Evolutionary conservation across 1,140 invertebrate species (phyloP).

Genomic region (Bombus pyrosoma): DNA sequence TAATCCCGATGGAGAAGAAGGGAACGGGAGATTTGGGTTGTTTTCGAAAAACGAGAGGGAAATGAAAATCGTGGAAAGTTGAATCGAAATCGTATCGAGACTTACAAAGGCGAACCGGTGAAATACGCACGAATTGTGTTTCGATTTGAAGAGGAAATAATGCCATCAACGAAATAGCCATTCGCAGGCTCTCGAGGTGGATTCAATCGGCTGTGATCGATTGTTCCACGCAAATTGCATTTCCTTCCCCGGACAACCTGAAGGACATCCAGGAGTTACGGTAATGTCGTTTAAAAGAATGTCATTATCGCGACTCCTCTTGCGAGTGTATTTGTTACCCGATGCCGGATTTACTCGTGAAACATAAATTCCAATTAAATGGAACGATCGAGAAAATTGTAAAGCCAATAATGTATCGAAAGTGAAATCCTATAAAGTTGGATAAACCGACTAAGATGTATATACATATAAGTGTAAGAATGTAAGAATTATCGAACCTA

Average conservation of each 20-base stretch:
- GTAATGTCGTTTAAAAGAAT: slow-evolving; percentile 41
- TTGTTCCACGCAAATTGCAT: slow-evolving; percentile 54
- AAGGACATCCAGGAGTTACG: slow-evolving; percentile 24
- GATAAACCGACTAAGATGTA: not conserved
- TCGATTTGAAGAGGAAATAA: slow-evolving; percentile 49
- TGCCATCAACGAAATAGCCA: slow-evolving; percentile 40
- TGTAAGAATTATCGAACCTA: not conserved
- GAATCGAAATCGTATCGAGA: not conserved
- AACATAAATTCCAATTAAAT: not conserved
- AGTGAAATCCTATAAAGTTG: not conserved
- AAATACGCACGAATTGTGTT: slow-evolving; percentile 34
- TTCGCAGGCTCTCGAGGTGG: slow-evolving; percentile 46
- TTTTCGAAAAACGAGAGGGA: not conserved
- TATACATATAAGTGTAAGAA: too few species aligned
- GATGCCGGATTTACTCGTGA: not conserved
- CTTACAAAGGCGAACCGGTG: not conserved
- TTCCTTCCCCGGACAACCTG: slow-evolving; percentile 31
- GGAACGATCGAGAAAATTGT: not conserved
- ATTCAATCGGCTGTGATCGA: slow-evolving; percentile 63
- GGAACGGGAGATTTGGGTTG: not conserved
- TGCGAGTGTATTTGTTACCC: not conserved
- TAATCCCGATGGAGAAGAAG: not conserved
- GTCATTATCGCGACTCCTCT: slow-evolving; percentile 15
- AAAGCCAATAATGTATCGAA: not conserved
- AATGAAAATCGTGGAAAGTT: not conserved